These are phyloP conservation scores for Carcharodon carcharias DNA, from an alignment of 2,797 vertebrate genomes.

Conservation along the genomic window DNA sequence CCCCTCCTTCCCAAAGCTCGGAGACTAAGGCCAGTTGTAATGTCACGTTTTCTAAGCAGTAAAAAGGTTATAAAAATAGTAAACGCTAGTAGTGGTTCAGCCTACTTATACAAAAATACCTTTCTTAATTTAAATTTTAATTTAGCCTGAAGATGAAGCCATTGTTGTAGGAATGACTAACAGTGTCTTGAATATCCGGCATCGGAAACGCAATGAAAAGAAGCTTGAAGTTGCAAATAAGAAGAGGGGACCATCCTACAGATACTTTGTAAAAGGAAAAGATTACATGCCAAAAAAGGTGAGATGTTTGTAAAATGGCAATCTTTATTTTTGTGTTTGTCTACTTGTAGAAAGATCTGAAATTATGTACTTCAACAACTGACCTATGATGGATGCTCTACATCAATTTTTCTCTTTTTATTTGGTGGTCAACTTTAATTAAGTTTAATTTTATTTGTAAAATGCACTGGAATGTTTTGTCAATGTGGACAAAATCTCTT, in stretches of 20 bases:
- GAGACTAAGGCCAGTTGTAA: neutral
- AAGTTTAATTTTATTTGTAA: neutral
- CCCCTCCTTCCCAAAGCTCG: neutral
- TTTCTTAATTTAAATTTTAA: constrained; percentile 32
- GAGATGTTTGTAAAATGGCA: constrained; percentile 32
- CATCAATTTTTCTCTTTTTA: neutral
- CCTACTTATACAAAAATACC: neutral
- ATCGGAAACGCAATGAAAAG: constrained; percentile 71
- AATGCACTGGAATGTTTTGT: neutral
- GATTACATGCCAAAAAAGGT: constrained; percentile 82
- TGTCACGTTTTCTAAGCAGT: neutral
- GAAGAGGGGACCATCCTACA: constrained; percentile 66
- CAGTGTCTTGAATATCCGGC: constrained; percentile 80
- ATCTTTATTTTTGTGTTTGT: neutral
- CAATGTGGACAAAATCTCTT: neutral
- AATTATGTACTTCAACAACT: neutral
- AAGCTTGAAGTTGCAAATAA: constrained; percentile 54
- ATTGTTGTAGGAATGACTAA: constrained; percentile 93
- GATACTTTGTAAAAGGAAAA: constrained; percentile 81
- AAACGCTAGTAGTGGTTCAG: constrained; percentile 28
- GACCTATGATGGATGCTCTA: neutral
- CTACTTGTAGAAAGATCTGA: neutral
- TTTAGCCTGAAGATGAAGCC: constrained; percentile 79
- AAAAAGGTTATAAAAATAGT: neutral
- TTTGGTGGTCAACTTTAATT: neutral